Evolutionary conservation across 2,113 vertebrate species (phyloP).

Genomic region (Pseudorasbora parva): DNA sequence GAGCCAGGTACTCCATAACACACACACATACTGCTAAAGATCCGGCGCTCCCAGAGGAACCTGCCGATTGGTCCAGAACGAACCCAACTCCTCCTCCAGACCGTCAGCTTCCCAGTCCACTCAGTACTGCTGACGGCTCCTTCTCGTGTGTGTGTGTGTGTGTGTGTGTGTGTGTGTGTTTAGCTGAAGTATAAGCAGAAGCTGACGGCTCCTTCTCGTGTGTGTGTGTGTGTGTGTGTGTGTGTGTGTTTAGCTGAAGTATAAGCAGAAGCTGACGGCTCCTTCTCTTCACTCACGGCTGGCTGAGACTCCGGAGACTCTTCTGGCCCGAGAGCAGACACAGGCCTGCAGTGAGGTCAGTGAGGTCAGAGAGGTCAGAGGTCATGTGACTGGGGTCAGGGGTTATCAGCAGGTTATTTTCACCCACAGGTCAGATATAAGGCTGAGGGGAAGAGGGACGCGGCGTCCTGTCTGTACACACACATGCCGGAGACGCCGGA

Average conservation of each 20-base stretch:
- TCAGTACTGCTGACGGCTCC: too few species aligned
- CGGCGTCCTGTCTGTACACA: conserved; percentile 56
- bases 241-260: neutral
- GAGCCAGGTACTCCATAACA: too few species aligned
- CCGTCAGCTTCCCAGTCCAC: too few species aligned
- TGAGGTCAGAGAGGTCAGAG: neutral
- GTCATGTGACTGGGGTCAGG: neutral
- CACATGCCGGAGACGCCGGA: conserved; percentile 65
- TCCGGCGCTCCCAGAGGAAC: too few species aligned
- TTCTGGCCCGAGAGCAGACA: neutral
- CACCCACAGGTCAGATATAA: conserved; percentile 67
- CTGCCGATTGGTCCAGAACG: too few species aligned
- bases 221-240: too few species aligned
- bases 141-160: too few species aligned
- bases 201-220: too few species aligned
- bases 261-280: neutral
- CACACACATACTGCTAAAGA: too few species aligned
- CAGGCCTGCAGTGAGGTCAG: neutral
- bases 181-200: conserved; percentile 28
- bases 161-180: neutral
- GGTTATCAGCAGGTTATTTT: conserved; percentile 20
- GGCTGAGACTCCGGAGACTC: neutral
- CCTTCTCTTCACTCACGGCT: neutral
- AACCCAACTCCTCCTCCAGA: too few species aligned
- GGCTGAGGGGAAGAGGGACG: conserved; percentile 51